Evolutionary conservation across 2,888 invertebrate genomes (phyloP), one percentile per base, ranked within the genome.

Genomic region (Candidula unifasciata): DNA sequence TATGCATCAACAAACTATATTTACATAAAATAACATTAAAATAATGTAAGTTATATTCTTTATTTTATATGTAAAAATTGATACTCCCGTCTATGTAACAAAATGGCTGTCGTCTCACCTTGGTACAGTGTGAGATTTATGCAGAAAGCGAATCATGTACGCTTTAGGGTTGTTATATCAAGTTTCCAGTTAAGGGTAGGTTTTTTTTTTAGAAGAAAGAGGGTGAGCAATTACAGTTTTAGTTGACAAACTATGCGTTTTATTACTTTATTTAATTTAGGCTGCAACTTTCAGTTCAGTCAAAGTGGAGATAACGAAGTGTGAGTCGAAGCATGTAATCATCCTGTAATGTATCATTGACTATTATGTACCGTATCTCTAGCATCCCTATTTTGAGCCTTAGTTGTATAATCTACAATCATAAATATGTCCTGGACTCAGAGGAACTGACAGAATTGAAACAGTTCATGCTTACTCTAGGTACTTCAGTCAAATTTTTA

Each of bases 61-160:
- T n/a, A 27, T 30, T 6, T 18, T 16, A 44, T 0, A 16, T 35
- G 6, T 27, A 37, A 24, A 30, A 78, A 21, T 64, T 37, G 44
- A 27, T 30, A 18, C 21, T 52, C 68, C 68, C 66, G 27, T 18
- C 44, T 30, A n/a, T 27, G 18, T 30, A 79, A 24, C 27, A 81
- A 73, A 27, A 81, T 81, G 81, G 81, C 81, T 37, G 30, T 30
- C 27, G 60, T 13, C 81, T 73, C 81, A 73, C 73, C 73, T 73
- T 81, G 73, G 81, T 54, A 30, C 18, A 6, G 30, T 52, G 74
- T 54, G 44, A 74, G 74, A 30, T 16, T 74, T 21, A 24, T 74
- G 24, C 74, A 74, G 16, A 74, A 30, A 54, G n/a, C 74, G 54
- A 74, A 74, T 30, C 18, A 18, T 54, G 27, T 74, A 3, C 74